phyloP scores from a whole-genome alignment of 2,888 invertebrate species.

The Lypha dubia region DNA sequence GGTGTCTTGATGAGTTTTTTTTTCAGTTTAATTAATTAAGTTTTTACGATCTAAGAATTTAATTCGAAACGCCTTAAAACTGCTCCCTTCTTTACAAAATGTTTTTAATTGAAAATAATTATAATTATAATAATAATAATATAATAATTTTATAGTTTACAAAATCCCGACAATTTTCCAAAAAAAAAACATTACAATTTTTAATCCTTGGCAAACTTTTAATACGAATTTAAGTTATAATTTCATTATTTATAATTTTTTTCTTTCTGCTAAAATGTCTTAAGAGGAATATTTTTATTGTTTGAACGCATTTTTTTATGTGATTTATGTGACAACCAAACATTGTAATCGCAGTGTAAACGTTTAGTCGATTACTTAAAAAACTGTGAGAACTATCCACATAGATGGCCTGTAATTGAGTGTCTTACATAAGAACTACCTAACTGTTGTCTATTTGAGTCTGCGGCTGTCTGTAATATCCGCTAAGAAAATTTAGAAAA shows the following conservation, averaged over 20 bases:
- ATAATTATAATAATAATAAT: no score
- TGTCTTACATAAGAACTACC: neutral
- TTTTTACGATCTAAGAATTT: slow-evolving; percentile 70
- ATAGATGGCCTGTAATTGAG: neutral
- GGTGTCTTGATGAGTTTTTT: slow-evolving; percentile 66
- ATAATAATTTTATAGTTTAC: slow-evolving; percentile 29
- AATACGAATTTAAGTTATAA: slow-evolving; percentile 10
- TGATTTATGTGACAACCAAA: slow-evolving; percentile 47
- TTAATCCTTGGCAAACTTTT: no score
- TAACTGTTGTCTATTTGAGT: no score
- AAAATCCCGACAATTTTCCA: neutral
- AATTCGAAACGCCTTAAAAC: slow-evolving; percentile 57
- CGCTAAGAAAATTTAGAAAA: neutral
- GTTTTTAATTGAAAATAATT: slow-evolving; percentile 32
- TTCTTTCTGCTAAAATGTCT: slow-evolving; percentile 33
- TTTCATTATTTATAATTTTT: neutral
- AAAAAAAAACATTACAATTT: neutral
- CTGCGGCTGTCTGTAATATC: neutral
- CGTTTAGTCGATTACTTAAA: slow-evolving; percentile 37
- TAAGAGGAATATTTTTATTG: slow-evolving; percentile 10
- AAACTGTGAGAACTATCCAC: slow-evolving; percentile 20
- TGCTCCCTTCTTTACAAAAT: slow-evolving; percentile 31
- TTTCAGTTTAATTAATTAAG: slow-evolving; percentile 72
- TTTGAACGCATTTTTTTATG: slow-evolving; percentile 14
- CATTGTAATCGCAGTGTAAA: neutral